These are phyloP conservation scores for Metopia argyrocephala DNA, from an alignment of 2,888 invertebrate genomes.

Conservation along the genomic window DNA sequence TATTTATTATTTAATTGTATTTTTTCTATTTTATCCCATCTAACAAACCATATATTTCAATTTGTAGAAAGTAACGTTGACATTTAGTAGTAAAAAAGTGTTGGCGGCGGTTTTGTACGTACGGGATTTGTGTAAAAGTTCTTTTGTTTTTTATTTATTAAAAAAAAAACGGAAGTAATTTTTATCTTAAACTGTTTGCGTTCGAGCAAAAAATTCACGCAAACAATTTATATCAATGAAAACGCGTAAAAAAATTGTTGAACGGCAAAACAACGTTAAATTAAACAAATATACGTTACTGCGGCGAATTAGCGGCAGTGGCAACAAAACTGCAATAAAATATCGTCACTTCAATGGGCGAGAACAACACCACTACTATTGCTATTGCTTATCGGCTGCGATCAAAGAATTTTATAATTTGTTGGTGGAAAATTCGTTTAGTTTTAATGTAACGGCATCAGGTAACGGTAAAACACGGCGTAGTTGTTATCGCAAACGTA, in stretches of 20 bases:
- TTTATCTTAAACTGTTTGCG: neutral
- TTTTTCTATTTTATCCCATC: neutral
- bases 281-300: constrained; percentile 42
- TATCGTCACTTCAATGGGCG: constrained; percentile 22
- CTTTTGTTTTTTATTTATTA: neutral
- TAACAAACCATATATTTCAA: neutral
- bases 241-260: constrained; percentile 44
- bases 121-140: neutral
- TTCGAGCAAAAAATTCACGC: neutral
- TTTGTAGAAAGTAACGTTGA: neutral
- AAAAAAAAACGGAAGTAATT: neutral
- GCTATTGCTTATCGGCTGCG: neutral
- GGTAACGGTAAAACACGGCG: constrained; percentile 39
- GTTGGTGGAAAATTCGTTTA: constrained; percentile 42
- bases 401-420: constrained; percentile 6
- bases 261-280: constrained; percentile 45
- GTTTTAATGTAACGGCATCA: constrained; percentile 21
- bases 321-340: constrained; percentile 42
- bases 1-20: neutral
- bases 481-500: constrained; percentile 51
- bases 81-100: neutral
- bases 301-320: constrained; percentile 28
- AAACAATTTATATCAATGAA: constrained; percentile 46
- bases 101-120: neutral
- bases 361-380: neutral